Percentiles rank a stretch among this genome's conserved stretches.
Evolutionary conservation across 2,113 vertebrate species (phyloP).

Genomic region (Heterotis niloticus): DNA sequence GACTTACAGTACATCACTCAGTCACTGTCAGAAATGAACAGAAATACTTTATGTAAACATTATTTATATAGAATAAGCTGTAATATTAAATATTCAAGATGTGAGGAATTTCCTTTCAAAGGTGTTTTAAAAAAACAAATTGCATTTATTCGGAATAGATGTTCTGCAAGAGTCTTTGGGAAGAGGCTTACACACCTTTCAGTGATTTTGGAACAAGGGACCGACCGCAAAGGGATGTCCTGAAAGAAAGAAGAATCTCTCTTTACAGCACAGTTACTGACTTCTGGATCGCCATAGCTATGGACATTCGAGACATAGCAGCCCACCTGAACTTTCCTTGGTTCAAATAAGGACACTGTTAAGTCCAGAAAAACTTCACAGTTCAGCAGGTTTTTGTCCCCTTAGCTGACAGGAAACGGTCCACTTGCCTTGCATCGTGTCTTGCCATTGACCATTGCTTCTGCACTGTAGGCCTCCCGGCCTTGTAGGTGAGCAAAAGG

Average conservation of each 20-base stretch:
- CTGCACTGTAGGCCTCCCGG: constrained; percentile 75
- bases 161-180: not conserved
- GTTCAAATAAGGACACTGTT: not conserved
- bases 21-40: too few species aligned
- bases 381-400: not conserved
- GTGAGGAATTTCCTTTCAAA: not conserved
- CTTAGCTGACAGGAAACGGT: not conserved
- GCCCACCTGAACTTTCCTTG: not conserved
- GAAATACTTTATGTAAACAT: too few species aligned
- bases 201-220: constrained; percentile 56
- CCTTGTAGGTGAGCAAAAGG: constrained; percentile 92
- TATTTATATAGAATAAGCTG: too few species aligned
- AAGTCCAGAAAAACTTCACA: not conserved
- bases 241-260: constrained; percentile 45
- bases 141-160: not conserved
- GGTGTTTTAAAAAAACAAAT: not conserved
- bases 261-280: not conserved
- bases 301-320: not conserved
- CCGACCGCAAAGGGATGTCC: constrained; percentile 78
- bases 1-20: too few species aligned
- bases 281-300: too few species aligned
- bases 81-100: too few species aligned
- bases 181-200: constrained; percentile 71
- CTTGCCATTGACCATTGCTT: constrained; percentile 69
- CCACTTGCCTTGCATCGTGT: constrained; percentile 67